Base-by-base conservation (phyloP, 2,888 invertebrate species). In the Drosophila pegasa region DNA sequence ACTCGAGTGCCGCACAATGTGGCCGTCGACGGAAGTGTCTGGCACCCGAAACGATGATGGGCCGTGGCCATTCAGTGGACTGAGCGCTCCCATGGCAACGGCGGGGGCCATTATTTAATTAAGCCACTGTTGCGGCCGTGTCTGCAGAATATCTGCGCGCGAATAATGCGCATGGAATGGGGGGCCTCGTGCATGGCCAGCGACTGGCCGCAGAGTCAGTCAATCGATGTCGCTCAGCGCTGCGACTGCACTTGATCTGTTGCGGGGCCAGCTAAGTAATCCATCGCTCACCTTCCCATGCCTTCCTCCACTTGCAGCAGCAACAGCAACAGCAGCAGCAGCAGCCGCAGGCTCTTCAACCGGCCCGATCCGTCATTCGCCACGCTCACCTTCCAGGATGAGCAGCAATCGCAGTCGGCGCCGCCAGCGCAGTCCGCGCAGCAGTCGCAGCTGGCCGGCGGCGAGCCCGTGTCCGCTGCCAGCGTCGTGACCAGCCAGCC, bases 381-480 rank as follows among this genome's bases (percentile, higher is more conserved):
- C 64, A 76, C 69, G 47, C 57, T 88, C 6, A 86, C 80, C 73
- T 88, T 71, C 25, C 83, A 88, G 81, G 88, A 85, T 70, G 88
- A 85, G 35, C 84, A 84, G 69, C 64, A 63, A 16, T 10, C 51
- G 40, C 20, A 37, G 4, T n/a, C 8, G 40, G 12, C 29, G 57
- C 31, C 4, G 43, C 43, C 56, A 45, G 33, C 61, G 69, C 41
- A 22, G 43, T 40, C 56, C 41, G 33, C 61, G 69, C 41, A 22
- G 67, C 58, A 64, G 22, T 12, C 51, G 38, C 16, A 31, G 4
- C 18, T 9, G 48, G n/a, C 43, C 12, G 31, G 25, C 18, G 20
- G n/a, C 5, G 59, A 58, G 33, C 20, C 62, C 9, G 63, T 38
- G 27, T 9, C n/a, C 20, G 61, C 22, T 4, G 47, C 48, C 52